Evolutionary conservation across 2,888 invertebrate genomes (phyloP), one percentile per base, ranked within the genome.

Genomic region (Acanthosepion lycidas): DNA sequence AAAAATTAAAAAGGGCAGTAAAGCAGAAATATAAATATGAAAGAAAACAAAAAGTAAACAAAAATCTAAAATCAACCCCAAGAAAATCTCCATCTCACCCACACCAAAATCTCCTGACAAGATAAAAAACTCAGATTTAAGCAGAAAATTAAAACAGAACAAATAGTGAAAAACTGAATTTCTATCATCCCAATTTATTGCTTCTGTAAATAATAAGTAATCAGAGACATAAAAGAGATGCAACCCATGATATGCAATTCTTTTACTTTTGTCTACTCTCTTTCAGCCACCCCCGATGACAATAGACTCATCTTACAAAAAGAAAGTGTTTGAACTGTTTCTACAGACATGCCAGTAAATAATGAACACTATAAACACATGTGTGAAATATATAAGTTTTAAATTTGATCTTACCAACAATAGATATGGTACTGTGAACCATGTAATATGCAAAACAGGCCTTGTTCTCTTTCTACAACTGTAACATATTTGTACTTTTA

Each of bases 331-430:
- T 78, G 33, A 78, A 78, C 78, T 12, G n/a, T 78, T 78, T 78
- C 59, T n/a, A 78, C 78, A 78, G 78, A n/a, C n/a, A n/a, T n/a
- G 78, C n/a, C 78, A 78, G n/a, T n/a, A 59, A 59, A 78, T 78
- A 78, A 78, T 78, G 78, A 78, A 78, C 78, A 78, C 78, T 78
- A n/a, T n/a, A 9, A n/a, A 12, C 78, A 78, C 78, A 78, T 78
- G n/a, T 78, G 78, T n/a, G 9, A 78, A 78, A 78, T 78, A 78
- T 33, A 78, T 78, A 78, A 78, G n/a, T 78, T 78, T 78, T 78
- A 78, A 78, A 78, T 78, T 15, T n/a, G 78, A 78, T 78, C 78
- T 78, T 2, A 15, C 15, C n/a, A 78, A 78, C n/a, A 78, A 78
- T 78, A 78, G 78, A 12, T 78, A 78, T 78, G n/a, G 78, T n/a